Conservation (phyloP, 2,797 vertebrate genomes). For the Allobates femoralis region DNA sequence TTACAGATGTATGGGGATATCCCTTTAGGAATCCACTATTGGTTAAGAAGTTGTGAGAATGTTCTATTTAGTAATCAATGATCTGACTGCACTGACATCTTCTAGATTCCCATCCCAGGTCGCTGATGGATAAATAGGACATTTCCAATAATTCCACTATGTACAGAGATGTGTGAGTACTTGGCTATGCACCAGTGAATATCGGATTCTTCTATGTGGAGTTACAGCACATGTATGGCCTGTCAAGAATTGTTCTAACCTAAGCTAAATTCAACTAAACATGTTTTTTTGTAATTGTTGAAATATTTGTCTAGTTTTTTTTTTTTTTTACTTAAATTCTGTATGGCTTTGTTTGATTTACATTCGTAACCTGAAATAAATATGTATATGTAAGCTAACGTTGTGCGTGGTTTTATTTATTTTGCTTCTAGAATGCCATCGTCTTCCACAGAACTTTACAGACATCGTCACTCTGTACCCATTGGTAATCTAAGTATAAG, state of each 20-base stretch:
- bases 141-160: background rate
- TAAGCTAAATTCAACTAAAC: background rate
- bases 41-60: background rate
- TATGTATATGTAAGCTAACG: constrained; percentile 19
- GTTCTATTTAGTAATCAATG: background rate
- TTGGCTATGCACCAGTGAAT: too few relatives aligned
- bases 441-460: too few relatives aligned
- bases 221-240: constrained; percentile 3
- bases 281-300: background rate
- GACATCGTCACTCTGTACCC: too few relatives aligned
- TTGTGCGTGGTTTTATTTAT: background rate
- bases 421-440: background rate
- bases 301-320: constrained; percentile 23
- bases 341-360: constrained; percentile 27
- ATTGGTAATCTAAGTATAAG: too few relatives aligned
- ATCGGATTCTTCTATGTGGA: background rate
- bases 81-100: background rate
- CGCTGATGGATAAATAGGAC: background rate
- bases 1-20: background rate
- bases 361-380: constrained; percentile 49
- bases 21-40: background rate
- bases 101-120: background rate
- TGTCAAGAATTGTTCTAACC: constrained; percentile 12
- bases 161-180: background rate
- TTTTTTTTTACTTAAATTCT: constrained; percentile 8